phyloP scores from a whole-genome alignment of 2,113 vertebrate genomes.

The Oncorhynchus kisutch region DNA sequence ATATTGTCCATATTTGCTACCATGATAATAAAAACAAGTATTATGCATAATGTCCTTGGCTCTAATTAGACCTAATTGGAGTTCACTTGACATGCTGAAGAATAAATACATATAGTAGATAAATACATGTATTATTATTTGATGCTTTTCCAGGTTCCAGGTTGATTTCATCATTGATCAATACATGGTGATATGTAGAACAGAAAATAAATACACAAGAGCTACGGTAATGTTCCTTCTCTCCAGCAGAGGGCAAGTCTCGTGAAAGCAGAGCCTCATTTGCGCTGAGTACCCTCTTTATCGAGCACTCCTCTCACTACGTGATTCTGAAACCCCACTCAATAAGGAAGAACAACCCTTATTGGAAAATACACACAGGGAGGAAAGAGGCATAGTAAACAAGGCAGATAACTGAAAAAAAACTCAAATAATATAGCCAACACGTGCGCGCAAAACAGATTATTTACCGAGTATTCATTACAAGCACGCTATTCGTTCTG shows the following conservation, averaged over 20 bases:
- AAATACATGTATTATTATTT: no score
- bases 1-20: no score
- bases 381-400: conserved; percentile 42
- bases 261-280: neutral
- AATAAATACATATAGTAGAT: no score
- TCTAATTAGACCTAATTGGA: no score
- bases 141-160: no score
- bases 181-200: no score
- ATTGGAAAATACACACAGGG: conserved; percentile 14
- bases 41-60: no score
- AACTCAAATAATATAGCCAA: neutral
- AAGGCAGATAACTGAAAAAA: conserved; percentile 13
- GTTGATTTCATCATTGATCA: no score
- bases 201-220: no score
- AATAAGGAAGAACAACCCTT: conserved; percentile 41
- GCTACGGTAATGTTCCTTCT: neutral
- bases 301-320: neutral
- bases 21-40: no score
- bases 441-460: neutral
- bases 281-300: conserved; percentile 20
- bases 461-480: neutral
- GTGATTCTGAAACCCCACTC: conserved; percentile 55
- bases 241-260: neutral
- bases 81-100: no score
- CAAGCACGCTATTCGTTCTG: neutral